Percentiles rank a stretch among this genome's conserved stretches.
phyloP scores from a whole-genome alignment of 2,113 vertebrate species.

The Mobula birostris region DNA sequence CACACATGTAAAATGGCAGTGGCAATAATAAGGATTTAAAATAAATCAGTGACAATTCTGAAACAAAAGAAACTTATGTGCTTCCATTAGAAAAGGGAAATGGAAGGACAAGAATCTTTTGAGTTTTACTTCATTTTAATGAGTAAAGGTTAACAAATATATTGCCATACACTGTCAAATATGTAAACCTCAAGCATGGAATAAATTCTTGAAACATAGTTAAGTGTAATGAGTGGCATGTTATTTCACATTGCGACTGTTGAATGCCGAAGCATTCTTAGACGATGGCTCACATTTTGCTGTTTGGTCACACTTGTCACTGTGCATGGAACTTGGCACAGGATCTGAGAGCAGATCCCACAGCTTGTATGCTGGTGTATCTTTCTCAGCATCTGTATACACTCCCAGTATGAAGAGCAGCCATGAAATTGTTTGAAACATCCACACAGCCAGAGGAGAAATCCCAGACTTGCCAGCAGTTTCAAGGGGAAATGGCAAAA shows the following conservation, averaged over 20 bases:
- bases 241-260: not conserved
- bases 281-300: not conserved
- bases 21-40: not conserved
- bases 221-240: not conserved
- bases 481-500: too few species aligned
- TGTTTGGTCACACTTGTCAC: too few species aligned
- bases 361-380: too few species aligned
- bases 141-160: not conserved
- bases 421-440: too few species aligned
- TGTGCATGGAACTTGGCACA: too few species aligned
- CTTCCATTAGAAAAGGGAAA: not conserved
- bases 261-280: not conserved
- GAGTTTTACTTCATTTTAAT: not conserved
- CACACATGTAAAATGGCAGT: not conserved
- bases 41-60: not conserved
- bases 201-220: not conserved
- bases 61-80: not conserved
- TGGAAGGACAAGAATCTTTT: not conserved
- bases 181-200: not conserved
- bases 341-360: too few species aligned
- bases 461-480: too few species aligned
- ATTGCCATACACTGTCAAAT: not conserved
- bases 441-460: too few species aligned
- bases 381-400: too few species aligned
- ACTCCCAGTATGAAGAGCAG: too few species aligned